These are phyloP conservation scores for Elaphurus davidianus DNA, from an alignment of 2,113 vertebrate species.

Conservation along the genomic window DNA sequence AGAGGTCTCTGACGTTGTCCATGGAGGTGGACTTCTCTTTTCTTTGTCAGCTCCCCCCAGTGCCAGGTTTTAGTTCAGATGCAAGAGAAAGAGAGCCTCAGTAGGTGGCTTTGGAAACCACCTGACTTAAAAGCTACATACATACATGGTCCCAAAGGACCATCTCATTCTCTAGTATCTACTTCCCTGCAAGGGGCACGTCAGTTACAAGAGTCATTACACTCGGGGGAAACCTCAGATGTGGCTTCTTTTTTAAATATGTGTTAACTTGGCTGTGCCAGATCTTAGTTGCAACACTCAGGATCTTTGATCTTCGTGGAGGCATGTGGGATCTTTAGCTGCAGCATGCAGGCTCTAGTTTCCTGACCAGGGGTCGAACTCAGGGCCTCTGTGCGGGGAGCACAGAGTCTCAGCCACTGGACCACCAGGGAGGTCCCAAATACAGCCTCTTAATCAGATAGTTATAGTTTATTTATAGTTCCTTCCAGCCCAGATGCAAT, in stretches of 20 bases:
- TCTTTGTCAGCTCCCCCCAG: too few species aligned
- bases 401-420: background rate
- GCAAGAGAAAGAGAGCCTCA: background rate
- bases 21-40: background rate
- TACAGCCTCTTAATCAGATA: background rate
- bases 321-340: background rate
- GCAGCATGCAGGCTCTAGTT: background rate
- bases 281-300: background rate
- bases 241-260: background rate
- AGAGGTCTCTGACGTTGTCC: fast-evolving
- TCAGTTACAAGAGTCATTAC: background rate
- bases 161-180: background rate
- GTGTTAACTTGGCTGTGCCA: background rate
- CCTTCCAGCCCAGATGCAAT: background rate
- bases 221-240: background rate
- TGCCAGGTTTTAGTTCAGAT: background rate
- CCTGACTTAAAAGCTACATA: background rate
- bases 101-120: background rate
- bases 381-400: background rate
- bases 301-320: background rate
- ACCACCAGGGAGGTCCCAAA: background rate
- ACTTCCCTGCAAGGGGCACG: background rate
- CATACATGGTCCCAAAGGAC: background rate
- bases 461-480: background rate
- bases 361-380: background rate